Evolutionary conservation across 2,113 vertebrate species (phyloP).

Genomic region (Carassius gibelio): DNA sequence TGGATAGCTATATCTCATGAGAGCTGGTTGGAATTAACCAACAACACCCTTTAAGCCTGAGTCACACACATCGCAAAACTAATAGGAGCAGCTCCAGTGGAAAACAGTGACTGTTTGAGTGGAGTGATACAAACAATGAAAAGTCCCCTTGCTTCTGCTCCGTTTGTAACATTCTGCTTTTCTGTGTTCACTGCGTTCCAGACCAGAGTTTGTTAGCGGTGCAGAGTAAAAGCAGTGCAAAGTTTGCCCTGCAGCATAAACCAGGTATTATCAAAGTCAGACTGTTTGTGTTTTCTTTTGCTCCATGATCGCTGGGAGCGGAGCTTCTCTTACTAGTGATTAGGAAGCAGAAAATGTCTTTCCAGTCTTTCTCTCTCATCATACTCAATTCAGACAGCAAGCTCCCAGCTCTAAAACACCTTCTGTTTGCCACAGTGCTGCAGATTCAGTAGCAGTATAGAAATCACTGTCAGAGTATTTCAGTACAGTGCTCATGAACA

Average conservation of each 20-base stretch:
- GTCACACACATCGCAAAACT: background rate
- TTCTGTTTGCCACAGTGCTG: background rate
- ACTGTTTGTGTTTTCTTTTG: background rate
- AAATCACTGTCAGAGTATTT: background rate
- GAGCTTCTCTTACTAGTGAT: background rate
- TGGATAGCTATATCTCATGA: too few species aligned
- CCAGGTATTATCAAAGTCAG: background rate
- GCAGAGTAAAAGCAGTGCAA: background rate
- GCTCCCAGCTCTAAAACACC: background rate
- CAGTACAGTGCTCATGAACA: background rate
- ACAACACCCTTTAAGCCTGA: too few species aligned
- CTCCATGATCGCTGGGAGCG: background rate
- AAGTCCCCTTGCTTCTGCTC: background rate
- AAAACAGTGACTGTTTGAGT: background rate
- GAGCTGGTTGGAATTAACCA: too few species aligned
- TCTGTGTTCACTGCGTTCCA: background rate
- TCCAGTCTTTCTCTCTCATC: constrained; percentile 7
- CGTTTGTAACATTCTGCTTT: background rate
- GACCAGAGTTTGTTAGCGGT: background rate
- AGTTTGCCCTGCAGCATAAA: background rate
- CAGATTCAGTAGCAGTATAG: background rate
- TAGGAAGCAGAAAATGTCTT: background rate
- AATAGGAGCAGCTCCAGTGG: background rate
- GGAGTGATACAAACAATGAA: background rate
- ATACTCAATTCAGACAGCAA: background rate